phyloP scores from a whole-genome alignment of 2,888 invertebrate species.

The Temnothorax ravouxi region DNA sequence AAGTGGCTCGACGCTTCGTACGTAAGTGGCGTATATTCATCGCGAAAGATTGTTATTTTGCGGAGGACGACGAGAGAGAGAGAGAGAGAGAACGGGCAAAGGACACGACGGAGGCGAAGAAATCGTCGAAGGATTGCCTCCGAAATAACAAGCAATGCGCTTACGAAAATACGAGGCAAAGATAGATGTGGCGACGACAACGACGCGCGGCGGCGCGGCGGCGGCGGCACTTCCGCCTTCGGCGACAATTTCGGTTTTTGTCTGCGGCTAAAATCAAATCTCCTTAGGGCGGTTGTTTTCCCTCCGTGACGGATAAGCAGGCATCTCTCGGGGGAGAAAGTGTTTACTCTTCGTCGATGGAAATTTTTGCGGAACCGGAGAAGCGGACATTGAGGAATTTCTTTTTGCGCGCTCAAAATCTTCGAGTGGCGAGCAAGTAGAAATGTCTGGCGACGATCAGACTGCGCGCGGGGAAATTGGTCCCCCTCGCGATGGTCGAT shows the following conservation, averaged over 20 bases:
- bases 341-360: constrained; percentile 46
- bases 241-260: constrained; percentile 54
- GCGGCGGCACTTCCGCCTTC: constrained; percentile 12
- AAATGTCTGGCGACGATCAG: constrained; percentile 57
- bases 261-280: constrained; percentile 56
- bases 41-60: constrained; percentile 47
- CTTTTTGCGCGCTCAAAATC: constrained; percentile 17
- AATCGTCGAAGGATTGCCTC: not conserved
- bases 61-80: not conserved
- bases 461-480: constrained; percentile 24
- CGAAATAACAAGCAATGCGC: constrained; percentile 66
- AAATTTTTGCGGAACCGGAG: constrained; percentile 39
- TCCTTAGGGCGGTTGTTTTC: constrained; percentile 48
- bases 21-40: constrained; percentile 31
- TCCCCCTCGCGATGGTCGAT: not conserved
- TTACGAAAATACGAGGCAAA: constrained; percentile 56
- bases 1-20: not conserved
- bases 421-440: constrained; percentile 53
- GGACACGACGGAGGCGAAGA: not conserved
- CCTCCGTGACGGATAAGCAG: constrained; percentile 13
- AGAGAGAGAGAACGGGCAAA: not conserved
- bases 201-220: no score
- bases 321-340: constrained; percentile 18
- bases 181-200: constrained; percentile 34
- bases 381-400: not conserved